Evolutionary conservation across 2,113 vertebrate species (phyloP).

Genomic region (Donacobius atricapilla): DNA sequence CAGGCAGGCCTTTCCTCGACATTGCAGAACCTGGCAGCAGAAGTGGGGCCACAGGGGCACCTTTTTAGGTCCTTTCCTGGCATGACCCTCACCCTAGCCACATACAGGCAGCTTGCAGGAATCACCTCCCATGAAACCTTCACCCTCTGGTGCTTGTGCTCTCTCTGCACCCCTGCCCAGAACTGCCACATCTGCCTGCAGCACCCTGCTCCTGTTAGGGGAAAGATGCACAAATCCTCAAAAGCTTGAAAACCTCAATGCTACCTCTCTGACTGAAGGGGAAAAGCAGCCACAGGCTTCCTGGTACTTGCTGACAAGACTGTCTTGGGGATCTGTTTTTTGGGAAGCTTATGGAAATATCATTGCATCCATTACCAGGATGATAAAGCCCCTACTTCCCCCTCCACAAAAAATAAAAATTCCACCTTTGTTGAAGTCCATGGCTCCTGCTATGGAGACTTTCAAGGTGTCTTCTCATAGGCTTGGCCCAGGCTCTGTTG

Average conservation of each 20-base stretch:
- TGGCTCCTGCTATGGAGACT: background rate
- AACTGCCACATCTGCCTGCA: background rate
- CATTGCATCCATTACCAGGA: background rate
- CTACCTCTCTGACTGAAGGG: background rate
- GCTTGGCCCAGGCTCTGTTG: background rate
- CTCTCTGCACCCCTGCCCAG: background rate
- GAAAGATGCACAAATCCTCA: background rate
- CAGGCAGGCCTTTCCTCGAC: background rate
- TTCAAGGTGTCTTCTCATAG: background rate
- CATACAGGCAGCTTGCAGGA: fast-evolving
- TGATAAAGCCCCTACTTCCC: background rate
- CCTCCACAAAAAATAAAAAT: background rate
- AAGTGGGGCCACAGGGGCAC: background rate
- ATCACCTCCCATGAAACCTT: background rate
- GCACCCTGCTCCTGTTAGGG: background rate
- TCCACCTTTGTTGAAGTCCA: background rate
- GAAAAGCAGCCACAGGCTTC: background rate
- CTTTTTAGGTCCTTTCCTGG: background rate
- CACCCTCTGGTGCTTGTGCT: fast-evolving
- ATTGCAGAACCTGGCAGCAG: background rate
- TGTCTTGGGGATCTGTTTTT: background rate
- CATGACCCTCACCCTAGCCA: background rate
- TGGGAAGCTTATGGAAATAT: background rate
- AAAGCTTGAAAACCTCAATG: no score
- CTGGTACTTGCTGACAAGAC: background rate